Base-by-base conservation (phyloP, 2,888 invertebrate genomes). In the Seira ritae region DNA sequence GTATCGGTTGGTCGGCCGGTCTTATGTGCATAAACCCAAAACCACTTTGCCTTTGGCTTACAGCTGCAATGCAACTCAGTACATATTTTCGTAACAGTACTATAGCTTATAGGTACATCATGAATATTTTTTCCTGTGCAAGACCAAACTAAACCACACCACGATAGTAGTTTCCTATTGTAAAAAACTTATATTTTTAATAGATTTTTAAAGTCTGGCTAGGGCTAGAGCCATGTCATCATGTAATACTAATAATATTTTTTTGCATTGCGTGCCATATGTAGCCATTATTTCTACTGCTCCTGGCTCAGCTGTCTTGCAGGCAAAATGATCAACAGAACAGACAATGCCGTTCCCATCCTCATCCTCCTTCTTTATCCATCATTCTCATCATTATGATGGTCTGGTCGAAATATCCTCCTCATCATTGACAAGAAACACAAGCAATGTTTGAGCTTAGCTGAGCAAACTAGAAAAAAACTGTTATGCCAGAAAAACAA, bases 391-490 rank as follows among this genome's bases (percentile, higher is more conserved):
- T 72, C 67, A 31, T 31, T 31, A 31, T 31, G n/a, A 31, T 31
- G 8, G 31, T 31, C 31, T 31, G 3, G 31, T 8, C 31, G 31
- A 31, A 31, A 31, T 31, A 66, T 23, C 42, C 67, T 46, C 77
- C 22, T 67, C 55, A 70, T 42, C 31, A 76, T 62, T 62, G 12
- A 50, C 72, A 66, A 46, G 69, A 68, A 80, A 74, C 31, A 71
- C 31, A 71, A 50, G 60, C 68, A 73, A 55, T 65, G 20, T 71
- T 50, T 75, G 75, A 75, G 73, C 65, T 80, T 80, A 80, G 75
- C 80, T 75, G 80, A 75, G 69, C 60, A 73, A 80, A 80, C 62
- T 66, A 31, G 31, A 65, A n/a, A 69, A 75, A 80, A 80, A 80
- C 75, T 65, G 80, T 75, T 70, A 80, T 68, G 15, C 74, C 42